A percentile compares a stretch with the other conserved stretches of the same genome.
Evolutionary conservation across 23 tunicate species (phyloP).

Genomic region (Halocynthia aurantium): DNA sequence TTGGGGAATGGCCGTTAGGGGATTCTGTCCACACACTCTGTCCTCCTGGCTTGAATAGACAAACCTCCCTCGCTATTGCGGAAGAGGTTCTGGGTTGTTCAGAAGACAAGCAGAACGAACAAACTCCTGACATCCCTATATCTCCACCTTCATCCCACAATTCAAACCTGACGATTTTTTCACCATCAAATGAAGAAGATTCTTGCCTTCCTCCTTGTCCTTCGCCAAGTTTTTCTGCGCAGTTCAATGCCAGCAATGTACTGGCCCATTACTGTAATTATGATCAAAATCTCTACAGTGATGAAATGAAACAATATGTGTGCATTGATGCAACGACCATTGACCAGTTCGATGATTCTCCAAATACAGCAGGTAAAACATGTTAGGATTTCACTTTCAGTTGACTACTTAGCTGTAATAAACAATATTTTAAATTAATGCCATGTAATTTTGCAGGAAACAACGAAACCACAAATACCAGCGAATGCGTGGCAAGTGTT

Average conservation of each 20-base stretch:
- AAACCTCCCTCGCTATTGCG: conserved; percentile 18
- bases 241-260: background rate
- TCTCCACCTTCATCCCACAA: too few relatives aligned
- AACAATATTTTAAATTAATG: background rate
- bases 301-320: background rate
- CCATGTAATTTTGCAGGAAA: background rate
- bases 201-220: background rate
- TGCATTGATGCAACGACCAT: background rate
- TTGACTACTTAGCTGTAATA: too few relatives aligned
- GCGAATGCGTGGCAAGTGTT: too few relatives aligned
- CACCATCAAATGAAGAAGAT: background rate
- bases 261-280: background rate
- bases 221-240: conserved; percentile 5
- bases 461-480: too few relatives aligned
- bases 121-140: background rate
- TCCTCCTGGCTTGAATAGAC: conserved; percentile 7
- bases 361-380: background rate
- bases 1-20: background rate
- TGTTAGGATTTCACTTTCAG: background rate
- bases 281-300: background rate
- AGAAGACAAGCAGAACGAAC: conserved; percentile 1
- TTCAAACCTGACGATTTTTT: too few relatives aligned
- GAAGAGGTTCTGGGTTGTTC: conserved; percentile 12
- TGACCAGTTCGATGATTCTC: background rate
- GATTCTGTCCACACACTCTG: too few relatives aligned